Evolutionary conservation across 2,113 vertebrate species (phyloP).

Genomic region (Bufo gargarizans): DNA sequence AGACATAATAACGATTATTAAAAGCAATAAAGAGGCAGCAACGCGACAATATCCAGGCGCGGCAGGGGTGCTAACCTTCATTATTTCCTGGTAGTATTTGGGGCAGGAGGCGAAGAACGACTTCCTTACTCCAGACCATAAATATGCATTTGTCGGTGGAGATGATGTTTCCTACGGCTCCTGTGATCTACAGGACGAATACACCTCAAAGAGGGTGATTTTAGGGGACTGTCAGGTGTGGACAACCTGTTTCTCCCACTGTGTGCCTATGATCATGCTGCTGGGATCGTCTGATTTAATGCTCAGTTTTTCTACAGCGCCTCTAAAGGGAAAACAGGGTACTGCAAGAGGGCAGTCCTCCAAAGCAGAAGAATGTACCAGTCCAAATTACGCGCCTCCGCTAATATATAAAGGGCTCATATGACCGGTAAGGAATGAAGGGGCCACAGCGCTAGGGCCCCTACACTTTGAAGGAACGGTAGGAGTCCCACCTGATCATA

Average conservation of each 20-base stretch:
- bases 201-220: background rate
- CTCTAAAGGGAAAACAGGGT: background rate
- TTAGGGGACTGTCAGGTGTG: background rate
- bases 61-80: background rate
- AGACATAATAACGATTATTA: constrained; percentile 18
- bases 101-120: background rate
- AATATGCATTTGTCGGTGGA: background rate
- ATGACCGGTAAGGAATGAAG: no score
- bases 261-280: background rate
- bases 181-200: background rate
- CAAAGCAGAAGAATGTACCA: background rate
- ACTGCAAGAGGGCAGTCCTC: background rate
- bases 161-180: background rate
- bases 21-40: background rate
- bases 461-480: no score
- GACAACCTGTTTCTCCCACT: background rate
- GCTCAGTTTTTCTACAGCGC: background rate
- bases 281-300: background rate
- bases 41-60: background rate
- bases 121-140: constrained; percentile 8
- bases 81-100: background rate
- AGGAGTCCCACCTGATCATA: no score
- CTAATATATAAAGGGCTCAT: background rate
- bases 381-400: background rate
- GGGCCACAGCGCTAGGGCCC: no score